Evolutionary conservation across 2,888 invertebrate genomes (phyloP), one percentile per base, ranked within the genome.

Genomic region (Sarcophaga rosellei): DNA sequence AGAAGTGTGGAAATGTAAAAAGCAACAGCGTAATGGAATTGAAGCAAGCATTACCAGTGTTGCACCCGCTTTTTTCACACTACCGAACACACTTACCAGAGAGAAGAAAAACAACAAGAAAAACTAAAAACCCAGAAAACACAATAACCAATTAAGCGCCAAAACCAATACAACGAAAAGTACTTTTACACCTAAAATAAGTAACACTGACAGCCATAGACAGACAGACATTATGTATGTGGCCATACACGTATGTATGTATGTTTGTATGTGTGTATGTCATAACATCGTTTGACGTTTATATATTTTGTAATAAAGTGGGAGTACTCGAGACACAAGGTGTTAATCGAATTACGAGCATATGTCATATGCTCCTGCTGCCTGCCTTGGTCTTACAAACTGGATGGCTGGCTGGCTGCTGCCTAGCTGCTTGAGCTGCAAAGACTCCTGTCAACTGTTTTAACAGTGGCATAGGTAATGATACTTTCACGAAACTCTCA

Each of bases 331-430:
- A 86, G 86, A 86, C 87, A 86, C 87, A 88, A 88, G 88, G 89
- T 89, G 89, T 87, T 89, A 89, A 89, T 89, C 88, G 88, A 89
- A 89, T 89, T 89, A 89, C 81, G 88, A 88, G 84, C 87, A 81
- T 84, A 75, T 86, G 81, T 84, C 81, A 78, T 66, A 81, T 77
- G 68, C 59, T 76, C 59, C 35, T 53, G 20, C 57, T 59, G 53
- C 12, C 5, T 4, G 53, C 2, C 17, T 17, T 53, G 53, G 53
- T 53, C 35, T 6, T 35, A 25, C 25, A 4, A 25, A 25, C 25
- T 25, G 5, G 4, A 25, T 25, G 25, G 35, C 6, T 35, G 6
- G 35, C 35, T 35, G 25, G 25, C 25, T 25, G 25, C 25, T 25
- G 25, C 25, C 25, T 25, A 4, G 25, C 25, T 35, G 35, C 35